Conservation (phyloP, 53 echinoderm and acorn worm species). For the Apostichopus leukothele region DNA sequence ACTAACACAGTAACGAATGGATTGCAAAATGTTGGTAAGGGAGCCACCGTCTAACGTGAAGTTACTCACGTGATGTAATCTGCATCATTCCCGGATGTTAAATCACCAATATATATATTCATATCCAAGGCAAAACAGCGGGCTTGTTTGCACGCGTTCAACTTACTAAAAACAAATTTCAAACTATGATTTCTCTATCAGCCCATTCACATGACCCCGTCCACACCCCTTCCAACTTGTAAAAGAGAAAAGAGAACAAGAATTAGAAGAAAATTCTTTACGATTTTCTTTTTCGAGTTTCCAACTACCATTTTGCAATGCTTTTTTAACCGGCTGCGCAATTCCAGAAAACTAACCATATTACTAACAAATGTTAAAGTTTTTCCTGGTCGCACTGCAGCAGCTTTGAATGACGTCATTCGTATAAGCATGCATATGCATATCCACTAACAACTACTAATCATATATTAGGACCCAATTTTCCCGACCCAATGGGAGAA, state of each 20-base stretch:
- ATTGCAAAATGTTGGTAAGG: slow-evolving; percentile 8
- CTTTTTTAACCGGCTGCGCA: not conserved
- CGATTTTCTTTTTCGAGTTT: not conserved
- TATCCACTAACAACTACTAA: slow-evolving; percentile 38
- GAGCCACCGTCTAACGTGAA: too few relatives aligned
- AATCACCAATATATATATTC: not conserved
- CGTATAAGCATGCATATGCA: slow-evolving; percentile 14
- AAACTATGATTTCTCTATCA: too few relatives aligned
- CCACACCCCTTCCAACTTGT: too few relatives aligned
- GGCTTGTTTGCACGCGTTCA: not conserved
- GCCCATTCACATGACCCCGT: too few relatives aligned
- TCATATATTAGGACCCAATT: slow-evolving; percentile 17
- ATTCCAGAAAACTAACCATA: not conserved
- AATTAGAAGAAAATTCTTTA: not conserved
- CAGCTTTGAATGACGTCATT: not conserved
- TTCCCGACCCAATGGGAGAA: not conserved
- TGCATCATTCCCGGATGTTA: not conserved
- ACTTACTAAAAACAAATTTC: too few relatives aligned
- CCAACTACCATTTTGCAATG: slow-evolving; percentile 18
- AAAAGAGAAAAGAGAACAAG: too few relatives aligned
- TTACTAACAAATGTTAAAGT: slow-evolving; percentile 14
- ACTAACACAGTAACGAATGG: slow-evolving; percentile 28
- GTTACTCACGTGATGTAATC: too few relatives aligned
- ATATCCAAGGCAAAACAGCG: not conserved
- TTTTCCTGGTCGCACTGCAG: not conserved